These are phyloP conservation scores for Atlantisia rogersi DNA, from an alignment of 2,113 vertebrate species.

Conservation along the genomic window DNA sequence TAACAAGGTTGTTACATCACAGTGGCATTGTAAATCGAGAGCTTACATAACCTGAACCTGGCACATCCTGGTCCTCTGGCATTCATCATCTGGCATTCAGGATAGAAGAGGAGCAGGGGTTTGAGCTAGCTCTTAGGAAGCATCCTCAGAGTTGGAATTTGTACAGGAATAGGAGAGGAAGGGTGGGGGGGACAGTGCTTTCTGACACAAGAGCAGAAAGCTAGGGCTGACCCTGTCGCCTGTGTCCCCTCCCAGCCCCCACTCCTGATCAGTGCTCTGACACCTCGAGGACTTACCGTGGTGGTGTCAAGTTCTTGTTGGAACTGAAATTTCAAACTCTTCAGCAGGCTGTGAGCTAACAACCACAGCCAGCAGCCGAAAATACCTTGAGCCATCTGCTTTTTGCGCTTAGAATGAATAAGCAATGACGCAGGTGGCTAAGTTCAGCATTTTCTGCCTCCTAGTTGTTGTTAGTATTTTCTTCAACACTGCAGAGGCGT, in stretches of 20 bases:
- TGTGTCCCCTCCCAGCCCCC: background rate
- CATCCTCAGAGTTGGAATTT: background rate
- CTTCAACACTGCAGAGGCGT: background rate
- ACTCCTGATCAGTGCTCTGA: constrained; percentile 35
- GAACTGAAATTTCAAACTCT: constrained; percentile 72
- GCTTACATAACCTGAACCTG: background rate
- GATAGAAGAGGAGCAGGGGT: background rate
- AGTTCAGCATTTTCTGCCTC: background rate
- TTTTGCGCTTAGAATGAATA: constrained; percentile 2
- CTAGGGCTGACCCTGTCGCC: background rate
- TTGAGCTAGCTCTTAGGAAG: background rate
- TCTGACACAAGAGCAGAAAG: background rate
- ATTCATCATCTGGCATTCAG: background rate
- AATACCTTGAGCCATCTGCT: background rate
- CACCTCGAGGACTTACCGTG: constrained; percentile 32
- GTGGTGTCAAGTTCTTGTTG: constrained; percentile 70
- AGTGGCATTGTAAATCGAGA: background rate
- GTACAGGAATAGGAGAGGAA: background rate
- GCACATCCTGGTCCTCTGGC: too few relatives aligned
- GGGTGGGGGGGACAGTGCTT: background rate
- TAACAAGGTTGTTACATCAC: background rate
- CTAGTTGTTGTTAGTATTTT: background rate
- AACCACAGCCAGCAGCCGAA: background rate
- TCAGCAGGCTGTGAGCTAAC: background rate
- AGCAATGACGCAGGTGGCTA: constrained; percentile 58